Percentiles rank a stretch among this genome's conserved stretches.
Conservation (phyloP, 1,140 invertebrate species). For the Vanessa atalanta region DNA sequence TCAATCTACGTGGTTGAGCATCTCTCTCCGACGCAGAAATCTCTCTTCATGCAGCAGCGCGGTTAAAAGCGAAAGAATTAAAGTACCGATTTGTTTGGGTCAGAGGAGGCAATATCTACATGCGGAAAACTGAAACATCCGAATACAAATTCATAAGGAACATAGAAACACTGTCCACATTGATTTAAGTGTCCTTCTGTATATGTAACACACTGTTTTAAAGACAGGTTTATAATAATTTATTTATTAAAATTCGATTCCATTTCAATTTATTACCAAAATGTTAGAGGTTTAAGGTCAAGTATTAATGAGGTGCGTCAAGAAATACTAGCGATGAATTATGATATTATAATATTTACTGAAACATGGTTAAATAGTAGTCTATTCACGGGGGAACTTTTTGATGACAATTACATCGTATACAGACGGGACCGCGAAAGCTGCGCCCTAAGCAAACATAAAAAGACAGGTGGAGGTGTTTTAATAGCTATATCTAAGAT, state of each 20-base stretch:
- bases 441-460: not conserved
- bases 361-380: too few species aligned
- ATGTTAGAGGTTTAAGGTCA: not conserved
- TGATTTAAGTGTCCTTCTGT: not conserved
- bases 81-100: conserved; percentile 3
- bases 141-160: conserved; percentile 1
- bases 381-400: not conserved
- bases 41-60: not conserved
- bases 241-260: too few species aligned
- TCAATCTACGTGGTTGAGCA: too few species aligned
- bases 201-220: too few species aligned
- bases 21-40: too few species aligned
- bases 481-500: not conserved
- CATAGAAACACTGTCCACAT: not conserved
- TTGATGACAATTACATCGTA: not conserved
- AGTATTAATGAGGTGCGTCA: not conserved
- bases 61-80: not conserved
- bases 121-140: conserved; percentile 1
- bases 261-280: not conserved
- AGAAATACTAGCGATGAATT: not conserved
- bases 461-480: not conserved
- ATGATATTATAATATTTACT: not conserved
- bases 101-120: not conserved
- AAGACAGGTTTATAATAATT: too few species aligned
- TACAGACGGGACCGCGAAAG: not conserved